A percentile compares a stretch with the other conserved stretches of the same genome.
These are phyloP conservation scores for Lypha dubia DNA, from an alignment of 2,888 invertebrate genomes.

Conservation along the genomic window DNA sequence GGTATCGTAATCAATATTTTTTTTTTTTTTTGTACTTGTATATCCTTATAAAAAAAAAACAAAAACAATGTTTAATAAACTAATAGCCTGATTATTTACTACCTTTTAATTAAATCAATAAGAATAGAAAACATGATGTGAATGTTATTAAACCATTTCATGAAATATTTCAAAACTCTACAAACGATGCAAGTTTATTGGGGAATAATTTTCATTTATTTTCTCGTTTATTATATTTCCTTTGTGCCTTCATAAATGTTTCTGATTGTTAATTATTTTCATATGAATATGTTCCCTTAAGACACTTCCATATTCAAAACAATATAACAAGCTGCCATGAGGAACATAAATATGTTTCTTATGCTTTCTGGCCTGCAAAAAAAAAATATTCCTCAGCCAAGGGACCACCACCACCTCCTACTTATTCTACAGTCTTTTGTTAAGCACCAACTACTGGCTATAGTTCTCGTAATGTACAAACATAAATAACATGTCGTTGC, in stretches of 20 bases:
- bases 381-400: background rate
- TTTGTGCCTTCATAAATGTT: background rate
- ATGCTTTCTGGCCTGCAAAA: background rate
- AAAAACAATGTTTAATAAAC: too few species aligned
- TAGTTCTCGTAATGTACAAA: background rate
- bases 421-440: background rate
- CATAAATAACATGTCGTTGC: constrained; percentile 6
- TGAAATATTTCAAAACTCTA: background rate
- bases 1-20: too few species aligned
- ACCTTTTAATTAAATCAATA: too few species aligned
- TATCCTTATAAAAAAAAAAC: too few species aligned
- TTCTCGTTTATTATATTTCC: too few species aligned
- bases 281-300: background rate
- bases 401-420: constrained; percentile 13
- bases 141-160: background rate
- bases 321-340: background rate
- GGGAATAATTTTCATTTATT: background rate
- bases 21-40: too few species aligned
- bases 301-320: constrained; percentile 6
- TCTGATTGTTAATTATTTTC: background rate
- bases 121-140: too few species aligned
- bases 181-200: background rate
- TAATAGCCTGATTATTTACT: too few species aligned
- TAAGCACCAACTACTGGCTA: background rate
- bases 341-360: background rate